Evolutionary conservation across 2,797 vertebrate species (phyloP), one percentile per base, ranked within the genome.

Genomic region (Euthynnus affinis): DNA sequence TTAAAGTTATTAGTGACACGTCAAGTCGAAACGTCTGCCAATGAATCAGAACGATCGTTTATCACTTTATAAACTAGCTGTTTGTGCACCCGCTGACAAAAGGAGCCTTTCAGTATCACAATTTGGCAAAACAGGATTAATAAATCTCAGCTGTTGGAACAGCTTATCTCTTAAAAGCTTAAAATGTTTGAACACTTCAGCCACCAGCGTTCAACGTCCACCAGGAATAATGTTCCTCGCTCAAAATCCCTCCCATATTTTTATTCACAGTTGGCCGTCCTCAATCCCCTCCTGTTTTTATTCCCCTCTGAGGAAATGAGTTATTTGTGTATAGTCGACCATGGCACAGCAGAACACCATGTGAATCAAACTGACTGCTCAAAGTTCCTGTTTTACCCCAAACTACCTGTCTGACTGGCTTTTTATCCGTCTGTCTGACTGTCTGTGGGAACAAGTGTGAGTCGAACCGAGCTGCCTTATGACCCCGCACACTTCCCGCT

Each of bases 401-500:
- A 84, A 68, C 82, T 51, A 22, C 51, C 63, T 3, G 25, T 67
- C 61, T 70, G 74, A 17, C 52, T 51, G 81, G 53, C 48, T 74
- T 49, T 83, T 42, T 80, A 49, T 84, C 62, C 68, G 70, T 78
- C 53, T 49, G 37, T 71, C 49, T 75, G 62, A 55, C 25, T 53
- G 70, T 42, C 29, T 76, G 67, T 76, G 78, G 67, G 83, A 80
- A 80, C n/a, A 25, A 72, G 77, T 79, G 72, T 84, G 84, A 78
- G 88, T 83, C 17, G 46, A 66, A 64, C 87, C 23, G 74, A 3
- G 6, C 78, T 71, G 85, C 80, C 85, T 85, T 75, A 84, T 89
- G 89, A 91, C 88, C 87, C 75, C 32, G 78, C 79, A 78, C 85
- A 86, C 91, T 92, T 94, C 91, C 92, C 81, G 76, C 89, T 92